A percentile compares a stretch with the other conserved stretches of the same genome.
Evolutionary conservation across 2,888 invertebrate genomes (phyloP).

Genomic region (Melanotus villosus): DNA sequence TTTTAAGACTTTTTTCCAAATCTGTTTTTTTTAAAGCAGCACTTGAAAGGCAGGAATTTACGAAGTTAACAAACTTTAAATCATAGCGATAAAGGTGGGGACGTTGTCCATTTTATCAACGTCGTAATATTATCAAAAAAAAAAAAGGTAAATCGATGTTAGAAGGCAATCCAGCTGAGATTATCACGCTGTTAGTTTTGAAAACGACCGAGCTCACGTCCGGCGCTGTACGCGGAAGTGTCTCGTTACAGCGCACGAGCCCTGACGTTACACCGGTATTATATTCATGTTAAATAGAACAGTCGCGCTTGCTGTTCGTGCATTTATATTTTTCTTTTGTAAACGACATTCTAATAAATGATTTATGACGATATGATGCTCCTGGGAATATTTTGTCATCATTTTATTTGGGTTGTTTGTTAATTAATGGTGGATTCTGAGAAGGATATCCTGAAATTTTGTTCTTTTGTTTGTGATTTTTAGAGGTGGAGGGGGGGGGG

Average conservation of each 20-base stretch:
- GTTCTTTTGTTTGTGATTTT: too few relatives aligned
- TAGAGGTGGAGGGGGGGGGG: too few relatives aligned
- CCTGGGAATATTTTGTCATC: too few relatives aligned
- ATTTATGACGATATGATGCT: constrained; percentile 20
- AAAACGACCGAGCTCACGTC: constrained; percentile 4
- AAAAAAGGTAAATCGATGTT: not conserved
- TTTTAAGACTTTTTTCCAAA: too few relatives aligned
- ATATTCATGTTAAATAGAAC: constrained; percentile 34
- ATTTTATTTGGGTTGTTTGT: too few relatives aligned
- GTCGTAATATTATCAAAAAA: not conserved
- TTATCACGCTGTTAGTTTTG: constrained; percentile 24
- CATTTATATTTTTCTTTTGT: constrained; percentile 19
- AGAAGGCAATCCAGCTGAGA: constrained; percentile 18
- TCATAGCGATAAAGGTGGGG: too few relatives aligned
- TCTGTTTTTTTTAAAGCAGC: too few relatives aligned
- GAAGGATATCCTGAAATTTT: too few relatives aligned
- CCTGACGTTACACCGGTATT: constrained; percentile 37
- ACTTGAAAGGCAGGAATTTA: too few relatives aligned
- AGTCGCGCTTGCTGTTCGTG: constrained; percentile 33
- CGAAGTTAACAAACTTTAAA: too few relatives aligned
- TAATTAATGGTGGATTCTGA: too few relatives aligned
- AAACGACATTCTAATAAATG: constrained; percentile 25
- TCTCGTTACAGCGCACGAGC: constrained; percentile 40
- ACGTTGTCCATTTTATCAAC: not conserved
- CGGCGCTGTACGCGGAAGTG: constrained; percentile 40